These are phyloP conservation scores for Muscidifurax raptorellus DNA, from an alignment of 1,140 invertebrate species.

Conservation along the genomic window DNA sequence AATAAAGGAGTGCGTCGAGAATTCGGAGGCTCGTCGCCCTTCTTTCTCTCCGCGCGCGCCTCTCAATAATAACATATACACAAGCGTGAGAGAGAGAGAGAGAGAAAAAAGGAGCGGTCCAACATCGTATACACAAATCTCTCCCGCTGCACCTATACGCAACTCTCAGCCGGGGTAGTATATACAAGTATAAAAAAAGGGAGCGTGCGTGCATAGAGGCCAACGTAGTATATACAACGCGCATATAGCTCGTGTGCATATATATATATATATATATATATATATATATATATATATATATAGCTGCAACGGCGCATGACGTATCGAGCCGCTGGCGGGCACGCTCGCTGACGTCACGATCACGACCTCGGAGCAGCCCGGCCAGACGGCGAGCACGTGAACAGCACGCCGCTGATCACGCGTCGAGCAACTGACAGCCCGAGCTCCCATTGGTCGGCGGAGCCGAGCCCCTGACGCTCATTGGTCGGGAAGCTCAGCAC, in stretches of 20 bases:
- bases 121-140: neutral
- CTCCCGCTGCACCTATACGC: too few relatives aligned
- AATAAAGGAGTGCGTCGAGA: neutral
- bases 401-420: conserved; percentile 75
- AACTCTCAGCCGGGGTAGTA: too few relatives aligned
- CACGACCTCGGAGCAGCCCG: conserved; percentile 65
- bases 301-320: conserved; percentile 57
- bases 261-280: neutral
- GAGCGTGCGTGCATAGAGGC: neutral
- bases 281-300: neutral
- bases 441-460: conserved; percentile 63
- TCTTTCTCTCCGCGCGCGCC: neutral
- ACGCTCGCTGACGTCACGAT: conserved; percentile 75
- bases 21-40: conserved; percentile 58
- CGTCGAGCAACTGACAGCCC: conserved; percentile 66
- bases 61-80: too few relatives aligned
- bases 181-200: neutral
- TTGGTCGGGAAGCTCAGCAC: conserved; percentile 65
- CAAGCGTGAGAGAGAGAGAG: too few relatives aligned
- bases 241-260: neutral
- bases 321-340: conserved; percentile 68
- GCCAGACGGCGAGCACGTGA: conserved; percentile 74
- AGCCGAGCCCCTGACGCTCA: conserved; percentile 59
- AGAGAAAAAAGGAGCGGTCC: neutral
- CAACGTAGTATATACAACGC: neutral